These are phyloP conservation scores for Ariopsis seemanni DNA, from an alignment of 2,113 vertebrate species.

Conservation along the genomic window DNA sequence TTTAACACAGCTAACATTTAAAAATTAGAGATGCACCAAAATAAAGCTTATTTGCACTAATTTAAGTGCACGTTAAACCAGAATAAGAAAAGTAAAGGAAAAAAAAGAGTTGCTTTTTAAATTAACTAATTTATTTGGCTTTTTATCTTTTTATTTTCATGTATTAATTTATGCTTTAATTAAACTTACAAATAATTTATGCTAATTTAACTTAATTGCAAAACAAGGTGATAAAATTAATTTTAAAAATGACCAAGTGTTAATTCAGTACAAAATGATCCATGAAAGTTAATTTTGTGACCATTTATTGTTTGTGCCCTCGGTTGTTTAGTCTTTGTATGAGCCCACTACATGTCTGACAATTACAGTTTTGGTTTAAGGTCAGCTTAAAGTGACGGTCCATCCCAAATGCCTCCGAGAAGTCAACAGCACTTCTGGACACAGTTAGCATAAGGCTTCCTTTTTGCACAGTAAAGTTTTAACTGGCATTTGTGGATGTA, in stretches of 20 bases:
- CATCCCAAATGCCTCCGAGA: too few relatives aligned
- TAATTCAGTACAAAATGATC: background rate
- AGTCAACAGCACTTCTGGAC: too few relatives aligned
- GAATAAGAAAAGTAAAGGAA: background rate
- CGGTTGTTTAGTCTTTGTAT: background rate
- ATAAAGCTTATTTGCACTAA: background rate
- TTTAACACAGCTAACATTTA: conserved; percentile 40
- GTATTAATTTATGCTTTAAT: background rate
- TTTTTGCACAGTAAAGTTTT: too few relatives aligned
- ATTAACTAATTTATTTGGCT: background rate
- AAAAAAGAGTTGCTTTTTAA: too few relatives aligned
- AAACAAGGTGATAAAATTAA: background rate
- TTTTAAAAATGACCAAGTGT: background rate
- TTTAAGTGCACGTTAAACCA: background rate
- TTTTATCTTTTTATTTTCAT: background rate
- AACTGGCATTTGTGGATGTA: too few relatives aligned
- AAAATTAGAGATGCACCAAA: background rate
- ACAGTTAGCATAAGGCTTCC: too few relatives aligned
- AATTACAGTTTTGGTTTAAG: background rate
- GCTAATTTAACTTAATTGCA: background rate
- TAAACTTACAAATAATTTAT: background rate
- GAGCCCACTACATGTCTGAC: background rate
- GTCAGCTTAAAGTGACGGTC: too few relatives aligned
- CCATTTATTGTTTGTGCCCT: background rate
- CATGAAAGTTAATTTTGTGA: background rate